Evolutionary conservation across 2,113 vertebrate genomes (phyloP).

Genomic region (Alectura lathami): DNA sequence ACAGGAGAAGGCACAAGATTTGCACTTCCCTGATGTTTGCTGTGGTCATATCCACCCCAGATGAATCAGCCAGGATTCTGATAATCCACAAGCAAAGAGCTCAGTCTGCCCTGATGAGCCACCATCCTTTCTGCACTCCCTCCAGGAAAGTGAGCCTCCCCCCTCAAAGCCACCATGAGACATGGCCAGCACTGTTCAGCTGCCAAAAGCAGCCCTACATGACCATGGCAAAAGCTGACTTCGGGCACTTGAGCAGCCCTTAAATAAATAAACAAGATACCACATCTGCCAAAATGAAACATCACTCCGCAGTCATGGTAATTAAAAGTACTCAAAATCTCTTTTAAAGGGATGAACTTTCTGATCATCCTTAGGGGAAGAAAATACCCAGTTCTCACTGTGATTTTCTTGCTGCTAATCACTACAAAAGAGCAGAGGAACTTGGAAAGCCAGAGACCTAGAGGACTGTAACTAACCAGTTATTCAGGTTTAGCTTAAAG

Average conservation of each 20-base stretch:
- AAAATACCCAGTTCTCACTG: background rate
- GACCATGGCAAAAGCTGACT: background rate
- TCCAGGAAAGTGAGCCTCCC: background rate
- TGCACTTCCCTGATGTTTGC: background rate
- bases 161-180: background rate
- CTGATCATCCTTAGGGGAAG: background rate
- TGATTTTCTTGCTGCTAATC: background rate
- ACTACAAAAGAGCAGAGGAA: background rate
- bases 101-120: background rate
- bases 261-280: background rate
- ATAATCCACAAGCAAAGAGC: too few relatives aligned
- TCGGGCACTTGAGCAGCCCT: background rate
- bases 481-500: background rate
- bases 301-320: background rate
- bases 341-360: background rate
- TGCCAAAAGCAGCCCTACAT: background rate
- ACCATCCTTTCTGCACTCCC: background rate
- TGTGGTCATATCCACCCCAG: background rate
- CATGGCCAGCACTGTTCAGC: background rate
- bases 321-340: background rate
- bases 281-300: background rate
- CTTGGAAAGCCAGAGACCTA: background rate
- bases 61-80: background rate
- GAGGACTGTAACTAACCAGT: background rate
- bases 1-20: background rate